Percentiles rank a stretch among this genome's conserved stretches.
Evolutionary conservation across 2,113 vertebrate species (phyloP).

Genomic region (Oncorhynchus clarkii): DNA sequence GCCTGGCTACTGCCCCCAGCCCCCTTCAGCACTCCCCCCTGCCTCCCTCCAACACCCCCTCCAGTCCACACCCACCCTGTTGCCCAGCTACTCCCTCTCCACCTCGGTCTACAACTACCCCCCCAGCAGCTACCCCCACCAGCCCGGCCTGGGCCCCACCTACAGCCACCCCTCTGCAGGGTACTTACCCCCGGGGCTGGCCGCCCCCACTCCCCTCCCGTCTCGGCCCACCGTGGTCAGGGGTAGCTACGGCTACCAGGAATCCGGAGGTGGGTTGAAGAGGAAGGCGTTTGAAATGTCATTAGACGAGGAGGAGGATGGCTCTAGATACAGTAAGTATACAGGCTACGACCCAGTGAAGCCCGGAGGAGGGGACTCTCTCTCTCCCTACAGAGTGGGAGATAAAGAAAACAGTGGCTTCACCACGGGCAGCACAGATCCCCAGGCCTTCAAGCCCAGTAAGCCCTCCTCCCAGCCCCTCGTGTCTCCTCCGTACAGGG

Average conservation of each 20-base stretch:
- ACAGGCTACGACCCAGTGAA: constrained; percentile 82
- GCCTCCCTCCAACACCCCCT: constrained; percentile 76
- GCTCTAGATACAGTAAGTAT: constrained; percentile 85
- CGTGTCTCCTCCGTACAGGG: constrained; percentile 77
- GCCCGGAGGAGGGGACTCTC: constrained; percentile 75
- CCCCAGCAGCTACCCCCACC: constrained; percentile 71
- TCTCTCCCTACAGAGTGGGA: constrained; percentile 79
- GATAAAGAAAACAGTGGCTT: constrained; percentile 70
- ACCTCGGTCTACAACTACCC: constrained; percentile 87
- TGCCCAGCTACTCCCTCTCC: constrained; percentile 83
- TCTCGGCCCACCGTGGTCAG: constrained; percentile 77
- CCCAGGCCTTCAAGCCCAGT: constrained; percentile 77
- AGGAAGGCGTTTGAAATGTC: constrained; percentile 87
- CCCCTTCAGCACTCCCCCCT: constrained; percentile 75
- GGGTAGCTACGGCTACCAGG: constrained; percentile 84
- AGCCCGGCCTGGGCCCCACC: constrained; percentile 71
- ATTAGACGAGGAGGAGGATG: constrained; percentile 71
- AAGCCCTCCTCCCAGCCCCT: constrained; percentile 80
- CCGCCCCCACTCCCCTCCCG: constrained; percentile 82
- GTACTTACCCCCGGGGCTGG: constrained; percentile 84
- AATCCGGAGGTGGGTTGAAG: constrained; percentile 80
- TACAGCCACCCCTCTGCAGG: constrained; percentile 81
- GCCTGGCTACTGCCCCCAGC: constrained; percentile 86
- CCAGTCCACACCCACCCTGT: constrained; percentile 74
- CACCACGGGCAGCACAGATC: constrained; percentile 61